phyloP scores from a whole-genome alignment of 1,140 invertebrate genomes.

The Aphelenchoides besseyi region DNA sequence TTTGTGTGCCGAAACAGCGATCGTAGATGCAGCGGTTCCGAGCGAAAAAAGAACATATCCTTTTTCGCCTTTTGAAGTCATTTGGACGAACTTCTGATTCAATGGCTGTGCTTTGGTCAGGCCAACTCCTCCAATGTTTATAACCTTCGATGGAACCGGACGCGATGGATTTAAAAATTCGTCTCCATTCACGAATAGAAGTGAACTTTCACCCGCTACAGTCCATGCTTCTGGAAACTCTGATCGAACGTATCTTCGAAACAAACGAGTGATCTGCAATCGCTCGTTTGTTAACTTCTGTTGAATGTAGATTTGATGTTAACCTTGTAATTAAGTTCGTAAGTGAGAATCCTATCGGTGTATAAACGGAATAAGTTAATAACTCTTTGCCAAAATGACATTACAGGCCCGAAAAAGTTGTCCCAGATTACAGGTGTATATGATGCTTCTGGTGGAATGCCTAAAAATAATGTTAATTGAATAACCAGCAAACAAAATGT shows the following conservation, averaged over 20 bases:
- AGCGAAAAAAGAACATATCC: constrained; percentile 37
- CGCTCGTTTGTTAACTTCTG: too few relatives aligned
- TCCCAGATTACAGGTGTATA: constrained; percentile 12
- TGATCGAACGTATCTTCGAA: constrained; percentile 32
- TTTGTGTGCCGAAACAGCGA: constrained; percentile 19
- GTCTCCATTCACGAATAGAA: constrained; percentile 34
- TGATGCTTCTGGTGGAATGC: constrained; percentile 8
- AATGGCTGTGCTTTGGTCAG: constrained; percentile 1
- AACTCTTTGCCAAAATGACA: background rate
- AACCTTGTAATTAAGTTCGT: background rate
- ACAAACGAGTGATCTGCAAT: constrained; percentile 16
- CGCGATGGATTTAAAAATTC: constrained; percentile 40
- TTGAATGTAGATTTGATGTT: too few relatives aligned
- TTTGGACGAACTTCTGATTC: constrained; percentile 16
- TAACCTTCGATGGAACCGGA: constrained; percentile 30
- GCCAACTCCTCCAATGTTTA: constrained; percentile 25
- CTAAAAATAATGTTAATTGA: too few relatives aligned
- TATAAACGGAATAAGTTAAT: background rate
- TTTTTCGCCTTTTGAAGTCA: constrained; percentile 29
- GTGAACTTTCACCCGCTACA: constrained; percentile 21
- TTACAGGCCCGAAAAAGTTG: constrained; percentile 6
- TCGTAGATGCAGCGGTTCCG: constrained; percentile 33
- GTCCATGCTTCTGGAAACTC: constrained; percentile 33
- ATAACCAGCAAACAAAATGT: too few relatives aligned
- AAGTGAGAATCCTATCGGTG: background rate